A percentile compares a stretch with the other conserved stretches of the same genome.
Conservation (phyloP, 2,113 vertebrate genomes). For the Forbesichthys papilliferus region DNA sequence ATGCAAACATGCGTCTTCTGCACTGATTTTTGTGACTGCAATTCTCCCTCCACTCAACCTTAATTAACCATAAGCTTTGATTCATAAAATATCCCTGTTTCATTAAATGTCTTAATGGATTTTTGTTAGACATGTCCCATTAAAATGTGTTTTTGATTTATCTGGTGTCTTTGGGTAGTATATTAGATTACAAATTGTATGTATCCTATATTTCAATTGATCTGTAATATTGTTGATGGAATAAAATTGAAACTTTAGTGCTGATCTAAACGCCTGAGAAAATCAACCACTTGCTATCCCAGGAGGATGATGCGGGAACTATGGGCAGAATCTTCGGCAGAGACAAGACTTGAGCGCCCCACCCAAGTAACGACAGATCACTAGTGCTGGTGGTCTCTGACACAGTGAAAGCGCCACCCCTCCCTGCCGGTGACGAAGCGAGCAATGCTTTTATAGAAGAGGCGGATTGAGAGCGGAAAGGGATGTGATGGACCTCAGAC, state of each 20-base stretch:
- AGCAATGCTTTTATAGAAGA: neutral
- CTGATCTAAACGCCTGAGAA: no score
- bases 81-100: neutral
- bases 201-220: neutral
- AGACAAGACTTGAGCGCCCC: conserved; percentile 28
- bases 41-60: conserved; percentile 24
- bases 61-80: neutral
- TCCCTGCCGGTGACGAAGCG: neutral
- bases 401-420: conserved; percentile 35
- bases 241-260: no score
- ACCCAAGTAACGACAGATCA: conserved; percentile 46
- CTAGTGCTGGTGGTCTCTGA: conserved; percentile 47
- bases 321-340: neutral
- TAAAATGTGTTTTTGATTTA: no score
- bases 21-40: neutral
- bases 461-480: conserved; percentile 14
- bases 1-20: neutral
- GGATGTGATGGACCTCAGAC: conserved; percentile 1
- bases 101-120: no score
- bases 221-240: no score
- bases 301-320: no score
- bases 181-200: neutral
- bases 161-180: neutral
- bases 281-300: no score
- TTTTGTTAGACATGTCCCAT: no score